Base-by-base conservation (phyloP, 2,888 invertebrate genomes). In the Autographa pulchrina region DNA sequence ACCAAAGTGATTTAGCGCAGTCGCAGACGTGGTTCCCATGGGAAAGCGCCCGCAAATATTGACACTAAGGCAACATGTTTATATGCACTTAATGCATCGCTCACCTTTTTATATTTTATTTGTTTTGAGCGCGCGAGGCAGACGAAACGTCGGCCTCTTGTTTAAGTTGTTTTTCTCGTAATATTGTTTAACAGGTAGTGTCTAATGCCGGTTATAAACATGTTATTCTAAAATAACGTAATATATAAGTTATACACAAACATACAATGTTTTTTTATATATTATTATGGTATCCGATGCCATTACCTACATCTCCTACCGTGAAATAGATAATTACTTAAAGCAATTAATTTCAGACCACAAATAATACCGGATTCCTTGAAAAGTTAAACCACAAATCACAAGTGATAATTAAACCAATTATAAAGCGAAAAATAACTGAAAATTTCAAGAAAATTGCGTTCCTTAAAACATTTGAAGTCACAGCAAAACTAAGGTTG, bases 71-170 rank as follows among this genome's bases (percentile, higher is more conserved):
- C 92, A 93, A 94, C 94, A 95, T 94, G 95, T 95, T 95, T 95
- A 96, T 95, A 94, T 93, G 94, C 95, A 93, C 95, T 96, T 96
- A 95, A 96, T 95, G 95, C 95, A 93, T 91, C 94, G 93, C 93
- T 91, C 94, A 93, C 92, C 93, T 94, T 94, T 94, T 94, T 94
- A 92, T 91, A 93, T 94, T 92, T 93, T 94, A 93, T 95, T 96
- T 95, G 95, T 90, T 92, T 87, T 89, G 90, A 90, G 86, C 92
- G 91, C 90, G 91, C 91, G 86, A 89, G 91, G 92, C 93, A 95
- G 95, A 95, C 95, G 92, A 86, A 89, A 80, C 93, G 95, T 93
- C 95, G 93, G 92, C 92, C 89, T 89, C 90, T 87, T 89, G 89
- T 92, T 92, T 91, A 85, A 90, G 89, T 90, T 92, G 90, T 93